A percentile compares a stretch with the other conserved stretches of the same genome.
These are phyloP conservation scores for Sinhomidia bicolor DNA, from an alignment of 2,888 invertebrate genomes.

Conservation along the genomic window DNA sequence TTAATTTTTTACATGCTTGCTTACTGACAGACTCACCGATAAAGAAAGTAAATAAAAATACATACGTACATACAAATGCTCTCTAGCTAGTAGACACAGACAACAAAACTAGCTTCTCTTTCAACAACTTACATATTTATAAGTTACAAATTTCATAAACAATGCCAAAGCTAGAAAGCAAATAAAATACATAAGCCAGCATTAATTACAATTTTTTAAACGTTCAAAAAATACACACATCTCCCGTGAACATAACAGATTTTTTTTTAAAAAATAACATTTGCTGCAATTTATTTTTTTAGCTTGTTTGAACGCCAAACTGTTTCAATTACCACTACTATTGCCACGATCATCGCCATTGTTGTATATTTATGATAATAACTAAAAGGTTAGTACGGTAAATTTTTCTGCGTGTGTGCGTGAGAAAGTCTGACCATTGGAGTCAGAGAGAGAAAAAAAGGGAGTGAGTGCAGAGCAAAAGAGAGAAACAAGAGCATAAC, in stretches of 20 bases:
- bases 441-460: neutral
- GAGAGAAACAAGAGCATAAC: constrained; percentile 36
- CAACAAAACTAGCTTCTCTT: too few species aligned
- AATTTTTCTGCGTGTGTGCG: constrained; percentile 40
- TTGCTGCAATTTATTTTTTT: too few species aligned
- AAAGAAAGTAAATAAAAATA: constrained; percentile 4
- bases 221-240: too few species aligned
- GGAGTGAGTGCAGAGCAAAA: too few species aligned
- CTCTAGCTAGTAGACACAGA: too few species aligned
- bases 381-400: constrained; percentile 46
- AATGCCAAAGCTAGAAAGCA: too few species aligned
- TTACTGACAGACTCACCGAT: neutral
- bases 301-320: neutral
- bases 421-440: constrained; percentile 30
- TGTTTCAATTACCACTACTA: neutral
- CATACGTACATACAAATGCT: neutral
- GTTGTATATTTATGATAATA: neutral
- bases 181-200: too few species aligned
- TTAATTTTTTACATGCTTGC: neutral
- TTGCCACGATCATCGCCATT: neutral
- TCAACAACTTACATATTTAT: too few species aligned
- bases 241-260: neutral
- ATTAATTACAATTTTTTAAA: too few species aligned
- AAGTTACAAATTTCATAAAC: too few species aligned
- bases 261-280: too few species aligned